Evolutionary conservation across 2,888 invertebrate genomes (phyloP), one percentile per base, ranked within the genome.

Genomic region (Mesoligia furuncula): DNA sequence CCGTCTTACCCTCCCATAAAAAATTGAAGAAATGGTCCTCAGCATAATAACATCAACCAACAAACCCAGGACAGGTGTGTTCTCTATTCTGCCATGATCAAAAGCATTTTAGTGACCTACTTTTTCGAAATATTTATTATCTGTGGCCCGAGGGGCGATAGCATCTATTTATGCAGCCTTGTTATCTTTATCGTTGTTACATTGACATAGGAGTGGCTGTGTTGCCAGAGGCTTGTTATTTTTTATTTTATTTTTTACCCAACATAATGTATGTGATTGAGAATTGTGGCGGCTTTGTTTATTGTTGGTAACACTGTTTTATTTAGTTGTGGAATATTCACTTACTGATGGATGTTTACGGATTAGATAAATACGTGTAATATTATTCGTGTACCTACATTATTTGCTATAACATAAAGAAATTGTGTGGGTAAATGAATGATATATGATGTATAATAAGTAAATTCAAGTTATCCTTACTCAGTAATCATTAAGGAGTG

Each of bases 151-250:
- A 73, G 77, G 80, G 84, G 87, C 85, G 90, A 88, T 90, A 81
- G 75, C 75, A 83, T 86, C 89, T 88, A 87, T 87, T 89, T 89
- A 87, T 86, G 84, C 79, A 80, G 84, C 81, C 89, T 90, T 90
- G 90, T 90, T 90, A 90, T 89, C 89, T 90, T 86, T 85, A 87
- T 87, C 82, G 89, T 73, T 87, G 84, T 81, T 84, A 83, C 88
- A 89, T 89, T 89, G 90, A 88, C 90, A 90, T 69, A 85, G 85
- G 76, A 86, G 82, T 82, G 81, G 77, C 79, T 81, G 85, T 83
- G 86, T 83, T 88, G 84, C 84, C 85, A 85, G 78, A 42, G 59
- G 84, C 87, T 90, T 89, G 90, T 90, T 90, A 90, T 90, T 87
- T 89, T 89, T 89, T 87, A 88, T 89, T 88, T 81, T 81, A 70